Evolutionary conservation across 2,797 vertebrate species (phyloP).

Genomic region (Galagoides demidoff): DNA sequence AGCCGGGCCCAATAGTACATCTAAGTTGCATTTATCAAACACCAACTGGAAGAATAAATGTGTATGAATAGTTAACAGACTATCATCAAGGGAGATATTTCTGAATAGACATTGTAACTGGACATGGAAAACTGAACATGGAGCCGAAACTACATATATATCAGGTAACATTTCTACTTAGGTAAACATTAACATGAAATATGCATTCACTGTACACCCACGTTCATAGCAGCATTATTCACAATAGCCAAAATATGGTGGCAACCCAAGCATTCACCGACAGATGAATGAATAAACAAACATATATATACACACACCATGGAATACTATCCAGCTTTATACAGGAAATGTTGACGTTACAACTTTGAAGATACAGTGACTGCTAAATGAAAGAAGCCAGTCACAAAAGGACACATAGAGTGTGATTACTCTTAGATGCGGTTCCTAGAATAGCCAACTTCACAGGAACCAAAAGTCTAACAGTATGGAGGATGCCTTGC

Average conservation of each 20-base stretch:
- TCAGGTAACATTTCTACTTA: background rate
- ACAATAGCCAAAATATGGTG: background rate
- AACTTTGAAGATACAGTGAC: background rate
- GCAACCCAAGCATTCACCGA: background rate
- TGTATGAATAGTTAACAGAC: constrained; percentile 13
- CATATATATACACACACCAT: background rate
- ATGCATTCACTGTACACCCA: background rate
- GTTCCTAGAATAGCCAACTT: background rate
- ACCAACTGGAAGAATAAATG: background rate
- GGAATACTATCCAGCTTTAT: background rate
- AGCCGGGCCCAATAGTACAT: background rate
- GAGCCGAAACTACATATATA: background rate
- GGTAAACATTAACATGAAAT: background rate
- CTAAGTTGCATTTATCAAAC: background rate
- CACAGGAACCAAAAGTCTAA: background rate
- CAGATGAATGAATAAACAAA: background rate
- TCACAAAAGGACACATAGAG: background rate
- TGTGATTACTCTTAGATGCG: background rate
- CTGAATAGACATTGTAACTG: constrained; percentile 30
- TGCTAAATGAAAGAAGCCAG: constrained; percentile 6
- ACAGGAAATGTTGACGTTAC: background rate
- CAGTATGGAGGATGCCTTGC: background rate
- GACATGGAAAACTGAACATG: background rate
- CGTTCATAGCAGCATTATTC: background rate
- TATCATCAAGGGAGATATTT: background rate